Evolutionary conservation across 2,113 vertebrate species (phyloP).

Genomic region (Sterrhoptilus dennistouni): DNA sequence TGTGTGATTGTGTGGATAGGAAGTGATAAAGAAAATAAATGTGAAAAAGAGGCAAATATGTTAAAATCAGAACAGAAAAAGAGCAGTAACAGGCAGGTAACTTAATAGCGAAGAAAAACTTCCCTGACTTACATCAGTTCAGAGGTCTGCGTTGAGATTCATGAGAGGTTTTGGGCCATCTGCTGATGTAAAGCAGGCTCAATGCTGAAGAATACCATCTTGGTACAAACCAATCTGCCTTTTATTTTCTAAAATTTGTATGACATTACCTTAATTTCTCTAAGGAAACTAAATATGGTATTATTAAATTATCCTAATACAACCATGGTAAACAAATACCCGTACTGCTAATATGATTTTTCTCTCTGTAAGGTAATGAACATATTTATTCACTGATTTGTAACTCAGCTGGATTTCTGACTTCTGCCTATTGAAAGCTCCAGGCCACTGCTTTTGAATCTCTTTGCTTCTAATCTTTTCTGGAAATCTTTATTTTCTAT

Average conservation of each 20-base stretch:
- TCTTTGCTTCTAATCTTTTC: not conserved
- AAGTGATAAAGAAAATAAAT: not conserved
- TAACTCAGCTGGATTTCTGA: constrained; percentile 7
- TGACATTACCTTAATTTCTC: not conserved
- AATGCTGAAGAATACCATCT: not conserved
- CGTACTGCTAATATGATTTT: not conserved
- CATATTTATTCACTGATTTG: not conserved
- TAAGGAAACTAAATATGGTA: not conserved
- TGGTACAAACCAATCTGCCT: not conserved
- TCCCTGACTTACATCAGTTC: not conserved
- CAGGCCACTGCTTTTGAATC: not conserved
- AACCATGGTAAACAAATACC: not conserved
- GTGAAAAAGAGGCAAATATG: not conserved
- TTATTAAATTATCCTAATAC: constrained; percentile 24
- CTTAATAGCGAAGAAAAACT: not conserved
- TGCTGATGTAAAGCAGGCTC: not conserved
- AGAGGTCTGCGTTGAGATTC: not conserved
- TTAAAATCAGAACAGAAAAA: not conserved
- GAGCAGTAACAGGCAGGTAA: not conserved
- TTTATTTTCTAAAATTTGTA: not conserved
- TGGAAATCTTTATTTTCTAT: constrained; percentile 22
- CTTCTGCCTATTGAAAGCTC: not conserved
- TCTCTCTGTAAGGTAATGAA: not conserved
- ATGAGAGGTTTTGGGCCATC: not conserved
- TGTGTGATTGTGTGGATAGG: not conserved